A percentile compares a stretch with the other conserved stretches of the same genome.
These are phyloP conservation scores for Caenorhabditis latens DNA, from an alignment of 1,140 invertebrate species.

Conservation along the genomic window DNA sequence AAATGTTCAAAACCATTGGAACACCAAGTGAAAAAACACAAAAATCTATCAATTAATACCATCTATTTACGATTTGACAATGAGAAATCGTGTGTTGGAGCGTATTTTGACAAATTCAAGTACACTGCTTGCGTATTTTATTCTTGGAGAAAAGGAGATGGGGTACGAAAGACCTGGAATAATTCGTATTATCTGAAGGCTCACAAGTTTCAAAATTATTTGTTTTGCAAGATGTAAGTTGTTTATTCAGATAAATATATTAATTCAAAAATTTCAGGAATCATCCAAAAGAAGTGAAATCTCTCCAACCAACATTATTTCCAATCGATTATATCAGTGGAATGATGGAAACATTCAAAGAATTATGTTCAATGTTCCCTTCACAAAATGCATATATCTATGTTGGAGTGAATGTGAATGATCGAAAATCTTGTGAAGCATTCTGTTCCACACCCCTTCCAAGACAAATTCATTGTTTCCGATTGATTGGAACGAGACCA, in stretches of 20 bases:
- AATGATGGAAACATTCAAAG: background rate
- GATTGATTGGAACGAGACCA: background rate
- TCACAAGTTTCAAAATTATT: conserved; percentile 1
- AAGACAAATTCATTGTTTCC: background rate
- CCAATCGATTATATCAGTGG: background rate
- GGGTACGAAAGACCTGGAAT: background rate
- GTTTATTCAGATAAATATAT: background rate
- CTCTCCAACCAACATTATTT: background rate
- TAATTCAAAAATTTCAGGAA: background rate
- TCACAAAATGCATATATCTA: background rate
- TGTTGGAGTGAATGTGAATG: conserved; percentile 42
- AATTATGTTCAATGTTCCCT: conserved; percentile 8
- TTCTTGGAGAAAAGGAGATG: background rate
- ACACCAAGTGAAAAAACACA: background rate
- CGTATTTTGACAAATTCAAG: conserved; percentile 5
- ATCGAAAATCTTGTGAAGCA: background rate
- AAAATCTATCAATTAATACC: background rate
- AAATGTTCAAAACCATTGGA: background rate
- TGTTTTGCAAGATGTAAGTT: background rate
- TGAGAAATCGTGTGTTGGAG: conserved; percentile 24
- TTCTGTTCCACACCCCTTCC: background rate
- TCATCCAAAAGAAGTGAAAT: conserved; percentile 10
- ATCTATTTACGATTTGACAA: conserved; percentile 26
- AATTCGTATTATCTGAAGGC: background rate
- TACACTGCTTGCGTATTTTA: conserved; percentile 19